Base-by-base conservation (phyloP, 2,888 invertebrate species). In the Danaus chrysippus region DNA sequence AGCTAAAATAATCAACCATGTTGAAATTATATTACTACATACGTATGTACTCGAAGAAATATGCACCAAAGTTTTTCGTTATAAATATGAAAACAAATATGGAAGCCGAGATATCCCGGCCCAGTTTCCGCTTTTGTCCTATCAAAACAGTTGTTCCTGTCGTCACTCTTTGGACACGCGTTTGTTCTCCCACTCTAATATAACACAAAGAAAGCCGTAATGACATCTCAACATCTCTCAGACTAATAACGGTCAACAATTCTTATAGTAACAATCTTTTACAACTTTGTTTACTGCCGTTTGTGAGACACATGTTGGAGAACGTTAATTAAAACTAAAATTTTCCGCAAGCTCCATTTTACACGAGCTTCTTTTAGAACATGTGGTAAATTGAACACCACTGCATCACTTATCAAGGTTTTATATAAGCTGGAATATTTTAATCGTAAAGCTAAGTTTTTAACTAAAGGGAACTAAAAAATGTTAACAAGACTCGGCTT, bases 81-180 rank as follows among this genome's bases (percentile, higher is more conserved):
- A 61, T 59, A 62, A 62, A 59, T 49, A 46, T 52, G 54, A 54
- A 58, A 44, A 58, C 57, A 57, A 60, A 56, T 55, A 61, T 53
- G n/a, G 55, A 57, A 53, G 54, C 59, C 59, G 59, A 69, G 68
- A 71, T 68, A 68, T 63, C 59, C 66, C 65, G 82, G 76, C 82
- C 83, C 75, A 82, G 81, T 84, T 83, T 76, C 71, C 76, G 76
- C 81, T 77, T 79, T 83, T 82, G 83, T 85, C 79, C 77, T 80
- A 81, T 81, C 77, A 82, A 82, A 83, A 82, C 83, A 82, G 80
- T 81, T 79, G 77, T 78, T 77, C 70, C 76, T 76, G 78, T 75
- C 77, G 59, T 15, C 49, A 17, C 44, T 59, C 62, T 46, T 59
- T 34, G 55, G 64, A 59, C 61, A 58, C 41, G 44, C 49, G 63